Percentiles rank a stretch among this genome's conserved stretches.
Evolutionary conservation across 53 echinoderm and acorn worm species (phyloP).

Genomic region (Crossaster papposus): DNA sequence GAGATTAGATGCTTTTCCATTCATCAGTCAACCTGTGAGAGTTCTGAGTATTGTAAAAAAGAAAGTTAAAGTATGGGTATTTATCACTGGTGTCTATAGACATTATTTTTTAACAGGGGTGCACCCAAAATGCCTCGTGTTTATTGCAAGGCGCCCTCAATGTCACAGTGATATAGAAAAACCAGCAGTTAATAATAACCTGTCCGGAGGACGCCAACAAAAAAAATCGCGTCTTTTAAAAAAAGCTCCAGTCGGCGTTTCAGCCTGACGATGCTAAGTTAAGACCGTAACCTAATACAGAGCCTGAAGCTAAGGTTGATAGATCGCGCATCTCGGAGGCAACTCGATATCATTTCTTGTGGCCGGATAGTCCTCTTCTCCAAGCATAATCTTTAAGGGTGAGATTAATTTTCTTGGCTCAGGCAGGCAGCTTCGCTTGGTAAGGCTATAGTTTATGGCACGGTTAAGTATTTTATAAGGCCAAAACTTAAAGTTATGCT

Average conservation of each 20-base stretch:
- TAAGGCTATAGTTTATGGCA: neutral
- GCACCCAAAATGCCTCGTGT: neutral
- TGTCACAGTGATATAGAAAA: neutral
- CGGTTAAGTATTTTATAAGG: neutral
- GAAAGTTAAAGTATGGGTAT: too few relatives aligned
- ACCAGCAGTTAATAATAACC: neutral
- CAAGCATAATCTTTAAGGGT: neutral
- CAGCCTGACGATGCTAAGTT: neutral
- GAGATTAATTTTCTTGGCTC: neutral
- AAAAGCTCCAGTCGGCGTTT: neutral
- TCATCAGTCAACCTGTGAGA: too few relatives aligned
- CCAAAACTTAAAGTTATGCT: neutral
- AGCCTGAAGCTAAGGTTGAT: neutral
- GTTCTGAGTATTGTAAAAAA: too few relatives aligned
- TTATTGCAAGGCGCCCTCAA: neutral
- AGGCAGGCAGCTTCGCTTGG: neutral
- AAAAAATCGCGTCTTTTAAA: neutral
- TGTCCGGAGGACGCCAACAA: neutral
- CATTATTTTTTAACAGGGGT: too few relatives aligned
- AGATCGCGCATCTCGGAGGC: neutral
- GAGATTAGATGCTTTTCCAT: too few relatives aligned
- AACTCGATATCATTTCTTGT: conserved; percentile 1
- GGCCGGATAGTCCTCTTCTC: neutral
- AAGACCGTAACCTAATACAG: conserved; percentile 22
- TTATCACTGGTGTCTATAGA: too few relatives aligned